phyloP scores from a whole-genome alignment of 2,797 vertebrate species.

The Delichon dasypus region DNA sequence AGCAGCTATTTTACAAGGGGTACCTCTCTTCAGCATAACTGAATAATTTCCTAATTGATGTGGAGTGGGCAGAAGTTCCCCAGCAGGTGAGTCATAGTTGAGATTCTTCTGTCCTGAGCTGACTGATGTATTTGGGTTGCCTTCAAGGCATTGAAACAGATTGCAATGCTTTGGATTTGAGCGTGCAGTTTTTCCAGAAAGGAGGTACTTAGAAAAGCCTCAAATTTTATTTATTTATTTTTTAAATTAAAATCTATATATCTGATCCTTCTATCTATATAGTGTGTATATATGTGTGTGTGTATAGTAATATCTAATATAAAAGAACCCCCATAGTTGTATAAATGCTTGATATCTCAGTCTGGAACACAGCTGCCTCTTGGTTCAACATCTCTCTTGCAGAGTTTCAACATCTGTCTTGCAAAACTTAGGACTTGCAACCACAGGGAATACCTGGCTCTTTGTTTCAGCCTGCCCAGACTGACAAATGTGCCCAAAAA shows the following conservation, averaged over 20 bases:
- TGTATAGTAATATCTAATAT: neutral
- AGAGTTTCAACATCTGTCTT: neutral
- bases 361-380: neutral
- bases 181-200: neutral
- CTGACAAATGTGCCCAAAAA: neutral
- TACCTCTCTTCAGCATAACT: neutral
- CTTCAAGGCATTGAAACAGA: neutral
- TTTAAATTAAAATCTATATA: neutral
- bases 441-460: neutral
- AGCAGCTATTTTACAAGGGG: neutral
- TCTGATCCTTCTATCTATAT: neutral
- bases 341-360: neutral
- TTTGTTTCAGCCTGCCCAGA: neutral
- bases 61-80: neutral
- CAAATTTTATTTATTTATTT: neutral
- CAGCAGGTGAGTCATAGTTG: fast-evolving
- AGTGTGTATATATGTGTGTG: neutral
- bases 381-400: neutral
- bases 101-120: neutral
- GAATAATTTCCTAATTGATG: neutral
- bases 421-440: neutral
- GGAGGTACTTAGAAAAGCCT: neutral
- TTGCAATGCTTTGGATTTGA: neutral
- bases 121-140: neutral
- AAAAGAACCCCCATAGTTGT: neutral